Percentiles rank a stretch among this genome's conserved stretches.
phyloP scores from a whole-genome alignment of 2,888 invertebrate species.

The Drosophila fungiperda region DNA sequence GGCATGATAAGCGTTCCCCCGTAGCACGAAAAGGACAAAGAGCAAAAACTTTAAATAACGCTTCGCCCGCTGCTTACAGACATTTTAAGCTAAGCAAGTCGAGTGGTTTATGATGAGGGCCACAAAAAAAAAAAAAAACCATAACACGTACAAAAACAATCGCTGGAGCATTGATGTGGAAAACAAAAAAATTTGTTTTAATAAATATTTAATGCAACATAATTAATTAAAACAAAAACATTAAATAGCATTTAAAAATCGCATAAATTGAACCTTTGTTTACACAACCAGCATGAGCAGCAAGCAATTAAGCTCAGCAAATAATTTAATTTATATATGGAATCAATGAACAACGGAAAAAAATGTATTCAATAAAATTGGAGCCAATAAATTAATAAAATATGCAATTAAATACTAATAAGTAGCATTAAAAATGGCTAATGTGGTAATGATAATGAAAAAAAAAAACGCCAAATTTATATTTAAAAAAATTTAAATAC shows the following conservation, averaged over 20 bases:
- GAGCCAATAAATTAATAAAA: conserved; percentile 55
- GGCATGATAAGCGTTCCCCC: conserved; percentile 32
- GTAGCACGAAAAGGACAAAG: conserved; percentile 10
- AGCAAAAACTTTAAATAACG: conserved; percentile 38
- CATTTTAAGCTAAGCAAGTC: conserved; percentile 11
- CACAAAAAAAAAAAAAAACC: conserved; percentile 10
- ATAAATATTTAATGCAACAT: conserved; percentile 66
- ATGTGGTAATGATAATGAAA: conserved; percentile 41
- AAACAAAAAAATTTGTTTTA: conserved; percentile 55
- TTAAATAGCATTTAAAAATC: conserved; percentile 62
- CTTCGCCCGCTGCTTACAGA: conserved; percentile 11
- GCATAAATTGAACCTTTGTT: conserved; percentile 67
- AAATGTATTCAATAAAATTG: conserved; percentile 15
- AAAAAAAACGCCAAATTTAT: conserved; percentile 18
- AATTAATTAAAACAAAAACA: conserved; percentile 63
- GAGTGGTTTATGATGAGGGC: conserved; percentile 2
- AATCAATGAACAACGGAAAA: conserved; percentile 35
- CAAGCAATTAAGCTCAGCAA: conserved; percentile 73
- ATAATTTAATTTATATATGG: conserved; percentile 76
- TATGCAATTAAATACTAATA: conserved; percentile 73
- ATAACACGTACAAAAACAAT: background rate
- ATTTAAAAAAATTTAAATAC: conserved; percentile 14
- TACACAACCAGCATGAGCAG: conserved; percentile 43
- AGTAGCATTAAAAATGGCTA: conserved; percentile 56
- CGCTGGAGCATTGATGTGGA: conserved; percentile 6